These are phyloP conservation scores for Pelobates fuscus DNA, from an alignment of 2,113 vertebrate species.

Conservation along the genomic window DNA sequence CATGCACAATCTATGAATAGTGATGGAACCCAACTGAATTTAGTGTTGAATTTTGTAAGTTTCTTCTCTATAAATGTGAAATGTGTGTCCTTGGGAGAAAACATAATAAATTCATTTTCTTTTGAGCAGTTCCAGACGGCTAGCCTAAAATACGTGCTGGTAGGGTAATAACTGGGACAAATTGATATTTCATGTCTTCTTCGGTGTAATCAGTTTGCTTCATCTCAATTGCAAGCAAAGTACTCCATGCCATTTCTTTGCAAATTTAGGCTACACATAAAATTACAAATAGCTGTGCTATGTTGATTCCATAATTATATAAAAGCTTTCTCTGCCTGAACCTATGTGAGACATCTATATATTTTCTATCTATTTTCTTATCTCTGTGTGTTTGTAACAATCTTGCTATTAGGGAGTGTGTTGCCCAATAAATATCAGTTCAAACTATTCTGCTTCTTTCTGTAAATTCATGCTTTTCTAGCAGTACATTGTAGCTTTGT, in stretches of 20 bases:
- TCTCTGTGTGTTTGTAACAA: constrained; percentile 44
- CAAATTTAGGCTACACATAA: constrained; percentile 51
- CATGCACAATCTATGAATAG: constrained; percentile 24
- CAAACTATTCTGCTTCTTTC: constrained; percentile 6
- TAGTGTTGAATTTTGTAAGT: constrained; percentile 26
- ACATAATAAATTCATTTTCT: constrained; percentile 49
- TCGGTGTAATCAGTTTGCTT: constrained; percentile 49
- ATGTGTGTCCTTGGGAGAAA: constrained; percentile 44
- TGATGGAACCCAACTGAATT: constrained; percentile 25
- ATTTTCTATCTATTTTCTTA: constrained; percentile 47
- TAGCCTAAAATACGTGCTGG: constrained; percentile 47
- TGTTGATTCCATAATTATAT: constrained; percentile 50
- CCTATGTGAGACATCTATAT: constrained; percentile 40
- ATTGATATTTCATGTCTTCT: constrained; percentile 50
- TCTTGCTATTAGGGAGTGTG: constrained; percentile 27
- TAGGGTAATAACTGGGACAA: constrained; percentile 50
- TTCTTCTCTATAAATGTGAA: constrained; percentile 30
- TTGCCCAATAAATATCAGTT: constrained; percentile 38
- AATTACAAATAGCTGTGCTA: constrained; percentile 49
- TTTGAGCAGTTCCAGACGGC: constrained; percentile 41
- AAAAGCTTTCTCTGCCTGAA: constrained; percentile 48
- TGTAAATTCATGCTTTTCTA: not conserved
- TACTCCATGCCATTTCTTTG: constrained; percentile 45
- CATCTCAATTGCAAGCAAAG: constrained; percentile 45
- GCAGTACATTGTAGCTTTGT: not conserved